Evolutionary conservation across 1,140 invertebrate genomes (phyloP), one percentile per base, ranked within the genome.

Genomic region (Drosophila orosa): DNA sequence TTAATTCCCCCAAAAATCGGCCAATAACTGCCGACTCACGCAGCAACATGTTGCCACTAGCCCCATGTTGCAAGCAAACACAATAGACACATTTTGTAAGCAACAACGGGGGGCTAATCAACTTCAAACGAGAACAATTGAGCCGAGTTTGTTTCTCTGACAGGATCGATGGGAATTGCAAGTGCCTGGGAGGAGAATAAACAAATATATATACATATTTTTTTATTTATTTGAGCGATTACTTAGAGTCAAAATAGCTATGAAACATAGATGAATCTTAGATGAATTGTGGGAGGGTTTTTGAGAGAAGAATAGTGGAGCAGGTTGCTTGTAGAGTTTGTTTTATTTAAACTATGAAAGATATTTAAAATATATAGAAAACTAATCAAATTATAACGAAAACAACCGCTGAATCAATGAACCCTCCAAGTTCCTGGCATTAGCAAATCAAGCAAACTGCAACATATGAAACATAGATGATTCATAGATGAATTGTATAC

Each of bases 81-180:
- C 84, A 87, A 89, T 89, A 84, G 77, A 89, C 74, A 66, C 80
- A 84, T 79, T 85, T 87, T 90, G 80, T 89, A 78, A 78, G 84
- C 80, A 76, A 68, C 84, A 80, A 83, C 85, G 73, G 83, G 83
- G 84, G 84, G 80, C 84, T 89, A 89, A 89, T 89, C 82, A 84
- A 80, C 79, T 82, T 71, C 67, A 80, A 86, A 63, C 71, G 67
- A 85, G 78, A 85, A 84, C 77, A 85, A 84, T 86, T 78, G 81
- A 48, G 62, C 45, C 35, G 37, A 33, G 54, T 54, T 44, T 31
- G 31, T 62, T 44, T 58, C 63, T 68, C 50, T 67, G 80, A 84
- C 81, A 83, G 73, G 67, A 72, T 55, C 52, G 63, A 47, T 69
- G 67, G 65, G 65, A 71, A 71, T 71, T 69, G 67, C 67, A 71